Evolutionary conservation across 2,797 vertebrate genomes (phyloP), one percentile per base, ranked within the genome.

Genomic region (Vespertilio murinus): DNA sequence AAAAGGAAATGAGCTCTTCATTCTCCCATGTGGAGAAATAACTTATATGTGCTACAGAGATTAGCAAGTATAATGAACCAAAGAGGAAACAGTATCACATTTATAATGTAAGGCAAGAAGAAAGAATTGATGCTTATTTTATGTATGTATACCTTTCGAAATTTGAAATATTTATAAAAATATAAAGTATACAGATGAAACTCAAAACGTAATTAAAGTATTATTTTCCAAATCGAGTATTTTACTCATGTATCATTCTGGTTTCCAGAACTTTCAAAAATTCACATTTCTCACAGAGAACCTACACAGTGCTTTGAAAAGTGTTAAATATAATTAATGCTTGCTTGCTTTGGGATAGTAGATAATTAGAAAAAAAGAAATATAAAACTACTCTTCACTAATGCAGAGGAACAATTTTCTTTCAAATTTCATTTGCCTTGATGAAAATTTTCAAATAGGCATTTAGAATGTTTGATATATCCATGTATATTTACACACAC

Each of bases 61-160:
- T 88, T 69, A 95, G 88, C 52, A 97, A 87, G 91, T 94, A 35
- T 81, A 97, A 91, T 78, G 61, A 97, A 78, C 95, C 77, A 98
- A 90, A 97, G 97, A 98, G 94, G 83, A 97, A 98, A 96, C 93
- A 95, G 97, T 96, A 96, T 73, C 92, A 90, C 49, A 90, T 96
- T 97, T 97, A 97, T 94, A 90, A 70, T 47, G 30, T 6, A 64
- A 78, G 30, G 30, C 52, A 79, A 83, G 16, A 35, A 52, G 47
- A 73, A 35, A 45, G 70, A 79, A 65, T 35, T 94, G 52, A 16
- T 23, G 40, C 28, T 75, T 74, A 25, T 33, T 80, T 86, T 84
- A 64, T 35, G 35, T 80, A 64, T 35, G n/a, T 65, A 67, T 40
- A 75, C 14, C 18, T 71, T 59, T 42, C 77, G 73, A 71, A 91